Evolutionary conservation across 2,888 invertebrate species (phyloP).

Genomic region (Anodontia alba): DNA sequence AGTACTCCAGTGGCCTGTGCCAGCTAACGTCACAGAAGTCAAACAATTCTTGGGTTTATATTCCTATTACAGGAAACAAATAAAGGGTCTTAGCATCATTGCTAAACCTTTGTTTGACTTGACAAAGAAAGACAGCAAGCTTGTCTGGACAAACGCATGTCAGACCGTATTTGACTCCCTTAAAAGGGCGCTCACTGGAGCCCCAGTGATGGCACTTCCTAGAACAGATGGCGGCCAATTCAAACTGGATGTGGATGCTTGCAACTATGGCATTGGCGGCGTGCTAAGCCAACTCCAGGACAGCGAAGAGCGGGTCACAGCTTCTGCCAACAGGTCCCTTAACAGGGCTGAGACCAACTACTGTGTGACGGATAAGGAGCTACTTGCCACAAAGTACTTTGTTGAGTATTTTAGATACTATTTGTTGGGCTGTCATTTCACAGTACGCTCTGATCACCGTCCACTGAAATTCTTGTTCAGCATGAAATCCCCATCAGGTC

Average conservation of each 20-base stretch:
- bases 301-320: slow-evolving; percentile 36
- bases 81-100: slow-evolving; percentile 30
- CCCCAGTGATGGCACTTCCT: slow-evolving; percentile 38
- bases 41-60: slow-evolving; percentile 39
- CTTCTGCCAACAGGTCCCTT: slow-evolving; percentile 33
- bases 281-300: slow-evolving; percentile 49
- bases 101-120: slow-evolving; percentile 38
- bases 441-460: slow-evolving; percentile 29
- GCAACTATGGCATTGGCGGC: slow-evolving; percentile 40
- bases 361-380: slow-evolving; percentile 35
- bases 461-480: slow-evolving; percentile 27
- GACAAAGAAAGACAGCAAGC: neutral
- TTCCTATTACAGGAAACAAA: slow-evolving; percentile 41
- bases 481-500: slow-evolving; percentile 17
- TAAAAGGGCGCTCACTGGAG: slow-evolving; percentile 32
- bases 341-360: slow-evolving; percentile 25
- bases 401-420: slow-evolving; percentile 33
- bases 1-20: slow-evolving; percentile 27
- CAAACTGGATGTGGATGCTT: slow-evolving; percentile 48
- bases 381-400: slow-evolving; percentile 27
- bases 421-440: slow-evolving; percentile 15
- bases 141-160: slow-evolving; percentile 36
- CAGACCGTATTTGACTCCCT: slow-evolving; percentile 34
- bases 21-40: slow-evolving; percentile 39
- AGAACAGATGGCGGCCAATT: slow-evolving; percentile 20